These are phyloP conservation scores for Pterobdella sp. DNA, from an alignment of 2,888 invertebrate species.

Conservation along the genomic window DNA sequence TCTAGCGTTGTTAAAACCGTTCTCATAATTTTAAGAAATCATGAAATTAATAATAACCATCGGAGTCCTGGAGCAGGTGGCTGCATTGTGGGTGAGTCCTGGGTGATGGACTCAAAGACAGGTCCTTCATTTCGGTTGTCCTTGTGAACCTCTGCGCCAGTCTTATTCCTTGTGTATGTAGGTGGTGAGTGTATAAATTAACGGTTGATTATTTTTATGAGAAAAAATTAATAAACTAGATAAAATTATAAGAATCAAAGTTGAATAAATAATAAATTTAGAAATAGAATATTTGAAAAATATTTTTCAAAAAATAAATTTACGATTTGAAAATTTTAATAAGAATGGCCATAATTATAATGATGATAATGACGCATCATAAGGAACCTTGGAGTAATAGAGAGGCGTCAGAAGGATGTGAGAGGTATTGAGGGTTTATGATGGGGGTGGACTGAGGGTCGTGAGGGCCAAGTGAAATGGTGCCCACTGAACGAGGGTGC, in stretches of 20 bases:
- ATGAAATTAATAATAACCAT: constrained; percentile 17
- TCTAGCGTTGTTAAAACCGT: too few species aligned
- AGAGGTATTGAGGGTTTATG: constrained; percentile 80
- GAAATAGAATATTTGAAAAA: too few species aligned
- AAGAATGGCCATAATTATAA: too few species aligned
- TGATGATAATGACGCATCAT: too few species aligned
- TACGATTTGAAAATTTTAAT: too few species aligned
- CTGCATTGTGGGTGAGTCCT: constrained; percentile 35
- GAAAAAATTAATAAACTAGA: too few species aligned
- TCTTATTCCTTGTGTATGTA: constrained; percentile 30
- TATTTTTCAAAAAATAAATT: too few species aligned
- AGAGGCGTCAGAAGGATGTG: constrained; percentile 59
- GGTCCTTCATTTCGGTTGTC: constrained; percentile 28
- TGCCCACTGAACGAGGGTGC: constrained; percentile 70
- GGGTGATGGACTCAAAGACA: constrained; percentile 30
- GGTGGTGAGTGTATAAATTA: too few species aligned
- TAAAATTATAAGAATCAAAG: too few species aligned
- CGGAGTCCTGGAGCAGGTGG: constrained; percentile 32
- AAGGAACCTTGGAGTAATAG: constrained; percentile 66
- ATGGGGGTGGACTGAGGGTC: constrained; percentile 70
- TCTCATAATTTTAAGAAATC: too few species aligned
- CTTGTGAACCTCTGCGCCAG: constrained; percentile 30
- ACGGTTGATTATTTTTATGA: too few species aligned
- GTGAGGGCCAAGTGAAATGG: constrained; percentile 63
- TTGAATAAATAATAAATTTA: too few species aligned